A percentile compares a stretch with the other conserved stretches of the same genome.
Conservation (phyloP, 2,113 vertebrate species). For the Platysteira castanea region DNA sequence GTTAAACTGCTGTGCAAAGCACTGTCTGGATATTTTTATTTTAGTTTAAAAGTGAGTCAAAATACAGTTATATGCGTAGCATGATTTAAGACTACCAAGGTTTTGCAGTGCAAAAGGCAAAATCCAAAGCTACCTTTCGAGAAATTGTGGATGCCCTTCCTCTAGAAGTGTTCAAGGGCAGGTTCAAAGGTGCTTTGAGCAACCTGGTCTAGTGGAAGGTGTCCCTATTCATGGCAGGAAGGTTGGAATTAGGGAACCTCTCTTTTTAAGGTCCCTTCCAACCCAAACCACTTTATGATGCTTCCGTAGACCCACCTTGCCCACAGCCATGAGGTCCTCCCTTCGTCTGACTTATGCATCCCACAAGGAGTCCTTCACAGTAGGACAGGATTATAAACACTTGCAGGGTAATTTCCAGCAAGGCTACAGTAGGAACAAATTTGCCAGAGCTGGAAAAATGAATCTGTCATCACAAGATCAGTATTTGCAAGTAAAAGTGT, state of each 20-base stretch:
- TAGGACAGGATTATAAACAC: slow-evolving; percentile 26
- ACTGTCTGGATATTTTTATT: slow-evolving; percentile 41
- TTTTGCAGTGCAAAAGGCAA: not conserved
- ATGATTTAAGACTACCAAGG: not conserved
- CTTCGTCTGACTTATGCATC: not conserved
- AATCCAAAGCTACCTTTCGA: not conserved
- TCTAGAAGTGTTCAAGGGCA: not conserved
- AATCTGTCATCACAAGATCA: slow-evolving; percentile 43
- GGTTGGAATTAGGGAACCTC: not conserved
- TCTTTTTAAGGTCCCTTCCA: not conserved
- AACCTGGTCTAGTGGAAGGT: not conserved
- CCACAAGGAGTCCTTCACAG: not conserved
- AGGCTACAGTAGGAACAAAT: slow-evolving; percentile 16
- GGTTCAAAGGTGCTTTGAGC: not conserved
- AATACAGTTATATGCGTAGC: not conserved
- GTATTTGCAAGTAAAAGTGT: slow-evolving; percentile 8
- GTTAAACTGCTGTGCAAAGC: slow-evolving; percentile 37
- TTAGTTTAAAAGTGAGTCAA: slow-evolving; percentile 39
- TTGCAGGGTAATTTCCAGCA: slow-evolving; percentile 26
- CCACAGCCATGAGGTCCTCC: not conserved
- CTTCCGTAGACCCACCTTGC: not conserved
- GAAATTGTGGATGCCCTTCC: not conserved
- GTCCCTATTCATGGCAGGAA: not conserved
- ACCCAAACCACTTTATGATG: not conserved
- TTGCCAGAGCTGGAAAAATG: slow-evolving; percentile 25